Evolutionary conservation across 2,797 vertebrate species (phyloP), one percentile per base, ranked within the genome.

Genomic region (Varecia variegata): DNA sequence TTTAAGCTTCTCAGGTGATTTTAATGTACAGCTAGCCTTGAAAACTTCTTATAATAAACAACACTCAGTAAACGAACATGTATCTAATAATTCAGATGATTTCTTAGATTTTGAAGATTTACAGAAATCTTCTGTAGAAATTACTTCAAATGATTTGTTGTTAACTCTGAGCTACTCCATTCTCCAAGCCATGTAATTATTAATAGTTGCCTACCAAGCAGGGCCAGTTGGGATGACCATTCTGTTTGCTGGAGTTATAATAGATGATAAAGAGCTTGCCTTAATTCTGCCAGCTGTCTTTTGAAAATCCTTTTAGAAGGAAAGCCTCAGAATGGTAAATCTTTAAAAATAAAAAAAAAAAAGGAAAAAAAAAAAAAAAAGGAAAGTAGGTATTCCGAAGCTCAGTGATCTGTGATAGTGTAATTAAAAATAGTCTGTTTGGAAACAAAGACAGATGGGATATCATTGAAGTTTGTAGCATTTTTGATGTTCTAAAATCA

Each of bases 41-140:
- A 91, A 91, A 94, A 71, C 13, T 87, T n/a, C 40, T 95, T 47
- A 13, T 54, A 47, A 21, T 76, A 90, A 95, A 60, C 6, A 74
- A 1, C 35, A 38, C n/a, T 89, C 23, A 32, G 15, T 56, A 84
- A 79, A 35, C 70, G 35, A 74, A n/a, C 60, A 56, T 40, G 2
- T 35, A 60, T 76, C 32, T 30, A 86, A 0, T 84, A 87, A 65
- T 93, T 83, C 62, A 68, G 43, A 56, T 7, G 38, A 52, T 7
- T 38, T 83, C 43, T 90, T 30, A 93, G 58, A 43, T 43, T 79
- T 86, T 80, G 54, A 86, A 90, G 50, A 80, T 88, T 85, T 87
- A 30, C 6, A 43, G 20, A 86, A 79, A 50, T 62, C 25, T 88
- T 88, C n/a, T 67, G 1, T 93, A 35, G 11, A 85, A 95, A 70